Evolutionary conservation across 2,797 vertebrate genomes (phyloP), one percentile per base, ranked within the genome.

Genomic region (Thalassophryne amazonica): DNA sequence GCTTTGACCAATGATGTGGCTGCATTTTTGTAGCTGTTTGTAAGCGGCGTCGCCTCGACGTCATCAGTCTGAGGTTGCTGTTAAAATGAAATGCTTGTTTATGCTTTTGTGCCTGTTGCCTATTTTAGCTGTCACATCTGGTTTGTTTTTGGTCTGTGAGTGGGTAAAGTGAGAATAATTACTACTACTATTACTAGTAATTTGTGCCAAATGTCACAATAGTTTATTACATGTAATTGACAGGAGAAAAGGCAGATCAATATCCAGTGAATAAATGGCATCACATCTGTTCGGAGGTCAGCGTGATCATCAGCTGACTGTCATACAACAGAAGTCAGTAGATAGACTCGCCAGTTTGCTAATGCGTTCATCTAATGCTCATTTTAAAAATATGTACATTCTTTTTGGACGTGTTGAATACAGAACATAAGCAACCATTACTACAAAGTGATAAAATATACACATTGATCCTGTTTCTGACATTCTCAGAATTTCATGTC

Each of bases 151-250:
- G 20, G 21, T 25, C 34, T 54, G 61, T 33, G 15, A 7, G 30
- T 69, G 53, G 48, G 39, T 20, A 25, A 80, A 73, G 59, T 60
- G 25, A 58, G 59, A 32, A 39, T 43, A 24, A 28, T 72, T 58
- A 69, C 76, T 73, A 50, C 69, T 23, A 27, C 10, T 34, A 46
- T 11, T n/a, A 31, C 43, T 28, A 60, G 60, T 74, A 17, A 66
- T 73, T 74, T 60, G 59, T 48, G 8, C 60, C 35, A 14, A 54
- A 46, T 33, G 57, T 64, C 52, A 35, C 57, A 50, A 67, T 73
- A 50, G 54, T 84, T 81, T 79, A 70, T 77, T 69, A 60, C 69
- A 16, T 51, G 69, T 75, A 81, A 86, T 80, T 82, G 81, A 53
- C 74, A 66, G 63, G 21, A 33, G 64, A 55, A 36, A 13, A 37